Percentiles rank a stretch among this genome's conserved stretches.
Evolutionary conservation across 2,888 invertebrate species (phyloP).

Genomic region (Acrocera orbiculus): DNA sequence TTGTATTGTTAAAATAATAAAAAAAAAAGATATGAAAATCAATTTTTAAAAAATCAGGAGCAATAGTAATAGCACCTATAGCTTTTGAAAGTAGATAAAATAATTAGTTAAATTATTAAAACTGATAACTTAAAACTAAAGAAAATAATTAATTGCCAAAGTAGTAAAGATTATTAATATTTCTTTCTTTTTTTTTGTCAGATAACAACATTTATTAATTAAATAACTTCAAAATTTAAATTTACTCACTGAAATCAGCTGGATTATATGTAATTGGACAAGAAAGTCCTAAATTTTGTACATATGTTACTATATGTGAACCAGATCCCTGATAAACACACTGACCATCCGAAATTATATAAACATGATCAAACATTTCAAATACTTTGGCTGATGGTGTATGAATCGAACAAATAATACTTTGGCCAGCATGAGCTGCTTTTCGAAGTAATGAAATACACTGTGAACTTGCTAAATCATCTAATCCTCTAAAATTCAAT

Average conservation of each 20-base stretch:
- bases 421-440: constrained; percentile 70
- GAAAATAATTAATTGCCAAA: too few species aligned
- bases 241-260: constrained; percentile 75
- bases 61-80: too few species aligned
- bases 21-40: too few species aligned
- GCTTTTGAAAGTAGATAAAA: too few species aligned
- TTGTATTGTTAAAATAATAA: too few species aligned
- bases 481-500: constrained; percentile 53
- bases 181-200: too few species aligned
- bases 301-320: constrained; percentile 61
- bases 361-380: constrained; percentile 79
- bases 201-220: too few species aligned
- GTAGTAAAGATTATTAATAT: too few species aligned
- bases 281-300: constrained; percentile 54
- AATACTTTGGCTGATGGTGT: constrained; percentile 91
- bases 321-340: constrained; percentile 79
- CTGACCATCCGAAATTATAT: constrained; percentile 72
- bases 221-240: too few species aligned
- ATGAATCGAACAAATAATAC: constrained; percentile 86
- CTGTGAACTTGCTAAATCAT: constrained; percentile 77
- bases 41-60: too few species aligned
- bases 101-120: too few species aligned
- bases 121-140: too few species aligned
- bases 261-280: constrained; percentile 92
- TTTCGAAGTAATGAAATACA: constrained; percentile 71